Conservation (phyloP, 2,888 invertebrate genomes). For the Thysanoteuthis rhombus region DNA sequence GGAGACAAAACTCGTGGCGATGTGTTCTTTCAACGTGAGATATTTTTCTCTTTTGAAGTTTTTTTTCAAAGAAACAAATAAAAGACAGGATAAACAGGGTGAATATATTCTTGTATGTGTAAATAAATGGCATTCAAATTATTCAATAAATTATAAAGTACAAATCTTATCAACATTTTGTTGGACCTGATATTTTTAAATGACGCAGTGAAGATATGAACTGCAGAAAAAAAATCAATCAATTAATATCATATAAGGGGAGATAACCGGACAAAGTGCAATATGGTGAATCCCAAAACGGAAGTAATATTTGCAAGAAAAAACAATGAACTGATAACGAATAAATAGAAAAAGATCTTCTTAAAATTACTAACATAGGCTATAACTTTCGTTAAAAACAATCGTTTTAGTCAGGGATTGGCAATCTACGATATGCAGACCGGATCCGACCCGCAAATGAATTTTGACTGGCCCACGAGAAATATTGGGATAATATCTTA, state of each 20-base stretch:
- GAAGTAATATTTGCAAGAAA: not conserved
- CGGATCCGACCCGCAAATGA: not conserved
- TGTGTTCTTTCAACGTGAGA: not conserved
- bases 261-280: no score
- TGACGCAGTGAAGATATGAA: not conserved
- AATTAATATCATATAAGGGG: not conserved
- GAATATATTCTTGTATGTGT: not conserved
- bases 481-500: no score
- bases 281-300: not conserved
- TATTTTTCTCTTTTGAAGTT: not conserved
- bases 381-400: not conserved
- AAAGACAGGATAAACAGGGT: not conserved
- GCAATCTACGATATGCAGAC: not conserved
- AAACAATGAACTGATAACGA: not conserved
- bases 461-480: not conserved
- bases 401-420: not conserved
- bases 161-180: not conserved
- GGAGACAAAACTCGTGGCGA: not conserved
- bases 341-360: not conserved
- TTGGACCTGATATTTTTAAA: not conserved
- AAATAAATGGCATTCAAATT: not conserved
- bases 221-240: not conserved
- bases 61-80: not conserved
- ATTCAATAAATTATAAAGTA: not conserved
- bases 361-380: no score